phyloP scores from a whole-genome alignment of 2,797 vertebrate species.

The Lithobates pipiens region DNA sequence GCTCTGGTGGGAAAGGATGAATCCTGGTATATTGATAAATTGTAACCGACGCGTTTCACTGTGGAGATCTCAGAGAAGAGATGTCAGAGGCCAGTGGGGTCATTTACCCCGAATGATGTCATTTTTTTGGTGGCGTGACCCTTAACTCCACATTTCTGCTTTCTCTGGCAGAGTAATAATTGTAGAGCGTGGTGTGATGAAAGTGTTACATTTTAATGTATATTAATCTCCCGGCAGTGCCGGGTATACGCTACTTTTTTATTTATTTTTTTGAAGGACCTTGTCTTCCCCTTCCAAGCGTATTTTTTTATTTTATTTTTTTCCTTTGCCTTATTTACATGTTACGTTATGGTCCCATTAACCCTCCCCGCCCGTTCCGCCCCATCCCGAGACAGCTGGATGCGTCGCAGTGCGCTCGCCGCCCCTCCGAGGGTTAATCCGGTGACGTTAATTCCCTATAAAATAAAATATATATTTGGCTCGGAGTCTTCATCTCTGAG shows the following conservation, averaged over 20 bases:
- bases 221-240: too few relatives aligned
- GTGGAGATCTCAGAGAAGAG: too few relatives aligned
- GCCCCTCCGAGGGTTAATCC: conserved; percentile 44
- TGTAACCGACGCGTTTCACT: too few relatives aligned
- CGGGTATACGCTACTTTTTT: not conserved
- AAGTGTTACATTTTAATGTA: too few relatives aligned
- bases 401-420: not conserved
- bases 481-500: conserved; percentile 43
- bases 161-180: too few relatives aligned
- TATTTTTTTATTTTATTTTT: not conserved
- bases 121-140: too few relatives aligned
- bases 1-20: too few relatives aligned
- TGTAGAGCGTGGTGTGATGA: too few relatives aligned
- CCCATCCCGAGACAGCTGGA: not conserved
- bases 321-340: not conserved
- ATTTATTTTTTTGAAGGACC: not conserved
- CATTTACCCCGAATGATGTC: too few relatives aligned
- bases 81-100: too few relatives aligned
- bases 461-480: conserved; percentile 58
- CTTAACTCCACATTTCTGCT: too few relatives aligned
- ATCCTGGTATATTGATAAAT: too few relatives aligned
- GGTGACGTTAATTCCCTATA: conserved; percentile 55
- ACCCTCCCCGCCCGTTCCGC: not conserved
- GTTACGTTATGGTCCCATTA: not conserved
- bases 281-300: not conserved